Evolutionary conservation across 2,797 vertebrate genomes (phyloP).

Genomic region (Tiaroga cobitis): DNA sequence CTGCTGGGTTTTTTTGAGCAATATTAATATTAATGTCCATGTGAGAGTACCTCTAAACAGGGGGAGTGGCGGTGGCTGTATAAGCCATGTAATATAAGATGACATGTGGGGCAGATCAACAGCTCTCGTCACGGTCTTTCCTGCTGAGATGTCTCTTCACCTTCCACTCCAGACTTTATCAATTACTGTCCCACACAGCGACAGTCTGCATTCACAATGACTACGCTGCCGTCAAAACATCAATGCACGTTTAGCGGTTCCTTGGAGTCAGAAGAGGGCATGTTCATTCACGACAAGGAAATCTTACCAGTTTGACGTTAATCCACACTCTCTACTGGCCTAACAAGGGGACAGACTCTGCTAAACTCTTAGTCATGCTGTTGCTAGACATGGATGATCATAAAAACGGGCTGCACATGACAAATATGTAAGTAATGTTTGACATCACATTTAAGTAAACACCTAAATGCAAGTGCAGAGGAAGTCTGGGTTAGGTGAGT

Average conservation of each 20-base stretch:
- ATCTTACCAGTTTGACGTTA: slow-evolving; percentile 22
- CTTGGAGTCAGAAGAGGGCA: slow-evolving; percentile 31
- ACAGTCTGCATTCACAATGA: slow-evolving; percentile 48
- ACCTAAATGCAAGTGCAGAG: neutral
- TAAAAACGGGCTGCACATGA: neutral
- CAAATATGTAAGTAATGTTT: neutral
- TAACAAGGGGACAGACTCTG: neutral
- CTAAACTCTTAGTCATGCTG: neutral
- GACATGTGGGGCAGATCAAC: slow-evolving; percentile 53
- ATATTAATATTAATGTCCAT: slow-evolving; percentile 65
- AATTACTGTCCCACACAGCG: slow-evolving; percentile 51
- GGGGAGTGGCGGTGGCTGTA: slow-evolving; percentile 50
- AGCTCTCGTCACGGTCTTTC: slow-evolving; percentile 49
- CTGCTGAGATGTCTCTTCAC: slow-evolving; percentile 44
- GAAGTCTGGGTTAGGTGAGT: neutral
- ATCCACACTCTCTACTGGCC: neutral
- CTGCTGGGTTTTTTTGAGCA: slow-evolving; percentile 49
- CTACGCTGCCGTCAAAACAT: slow-evolving; percentile 20
- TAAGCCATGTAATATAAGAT: slow-evolving; percentile 54
- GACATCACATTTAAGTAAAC: neutral
- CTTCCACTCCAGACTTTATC: slow-evolving; percentile 59
- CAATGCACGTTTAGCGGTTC: slow-evolving; percentile 20
- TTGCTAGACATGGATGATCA: neutral
- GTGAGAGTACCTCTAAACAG: slow-evolving; percentile 55
- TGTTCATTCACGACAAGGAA: slow-evolving; percentile 23